Base-by-base conservation (phyloP, 2,797 vertebrate genomes). In the Allobates femoralis region DNA sequence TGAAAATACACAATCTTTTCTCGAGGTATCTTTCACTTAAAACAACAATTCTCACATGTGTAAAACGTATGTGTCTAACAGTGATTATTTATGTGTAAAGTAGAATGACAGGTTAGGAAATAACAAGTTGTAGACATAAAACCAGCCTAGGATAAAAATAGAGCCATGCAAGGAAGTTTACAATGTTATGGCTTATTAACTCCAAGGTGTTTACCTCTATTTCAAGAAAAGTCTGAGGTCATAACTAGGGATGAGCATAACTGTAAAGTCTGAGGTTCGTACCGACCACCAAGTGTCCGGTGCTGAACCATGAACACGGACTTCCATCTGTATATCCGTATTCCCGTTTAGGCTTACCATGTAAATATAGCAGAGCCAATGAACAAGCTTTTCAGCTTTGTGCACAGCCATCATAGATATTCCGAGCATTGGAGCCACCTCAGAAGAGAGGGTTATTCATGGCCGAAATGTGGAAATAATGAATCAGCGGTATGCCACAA, bases 101-200 rank as follows among this genome's bases (percentile, higher is more conserved):
- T 21, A 81, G 14, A 51, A 18, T 5, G 32, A 28, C 26, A 53
- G 28, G 37, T 51, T 6, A 30, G 62, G 37, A 74, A 79, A 79
- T 2, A 1, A 10, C 41, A 8, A 66, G 18, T 15, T 53, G n/a
- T 34, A 66, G 19, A 66, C 23, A 84, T 46, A 66, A 66, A 84
- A 78, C 18, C 56, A 3, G 30, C 26, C 41, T 50, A 23, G 28
- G 67, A 53, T 80, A 86, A 80, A 74, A 74, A 86, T 75, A 60
- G 69, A 60, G 21, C 37, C 37, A 37, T 73, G 51, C 5, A 51
- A 34, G 46, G 79, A 86, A 74, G 41, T 86, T 64, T 86, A 81
- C 56, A 64, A 30, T 10, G 19, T 53, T 37, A 81, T 34, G 78
- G 30, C 16, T n/a, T 74, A 30, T 37, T 66, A 62, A 66, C 21